A percentile compares a stretch with the other conserved stretches of the same genome.
Conservation (phyloP, 2,113 vertebrate genomes). For the Morone saxatilis region DNA sequence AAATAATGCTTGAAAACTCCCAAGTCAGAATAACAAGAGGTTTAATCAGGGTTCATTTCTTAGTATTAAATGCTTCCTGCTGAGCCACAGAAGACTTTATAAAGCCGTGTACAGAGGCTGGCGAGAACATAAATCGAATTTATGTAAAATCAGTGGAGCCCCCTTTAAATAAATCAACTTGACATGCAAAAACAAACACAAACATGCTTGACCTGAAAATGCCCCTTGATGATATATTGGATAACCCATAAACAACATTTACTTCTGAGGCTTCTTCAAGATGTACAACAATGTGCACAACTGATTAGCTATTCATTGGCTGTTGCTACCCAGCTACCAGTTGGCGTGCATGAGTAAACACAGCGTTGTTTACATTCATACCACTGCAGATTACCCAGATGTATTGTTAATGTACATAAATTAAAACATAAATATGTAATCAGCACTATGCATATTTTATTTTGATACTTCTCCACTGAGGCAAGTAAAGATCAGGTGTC, state of each 20-base stretch:
- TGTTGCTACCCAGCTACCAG: constrained; percentile 39
- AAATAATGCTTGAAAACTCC: background rate
- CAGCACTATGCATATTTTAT: constrained; percentile 35
- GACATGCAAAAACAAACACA: constrained; percentile 19
- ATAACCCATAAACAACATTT: background rate
- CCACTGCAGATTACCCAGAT: constrained; percentile 37
- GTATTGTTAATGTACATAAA: constrained; percentile 45
- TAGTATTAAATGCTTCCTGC: background rate
- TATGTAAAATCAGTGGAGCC: background rate
- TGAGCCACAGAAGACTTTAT: background rate
- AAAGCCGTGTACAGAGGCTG: background rate
- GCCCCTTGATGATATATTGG: background rate
- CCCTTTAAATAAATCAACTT: background rate
- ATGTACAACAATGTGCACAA: background rate
- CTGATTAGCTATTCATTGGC: constrained; percentile 48
- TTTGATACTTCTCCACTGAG: constrained; percentile 9
- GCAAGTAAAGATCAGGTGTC: background rate
- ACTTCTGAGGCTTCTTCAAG: background rate
- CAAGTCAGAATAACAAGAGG: background rate
- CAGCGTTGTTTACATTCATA: background rate
- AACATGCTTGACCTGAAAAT: background rate
- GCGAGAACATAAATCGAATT: background rate
- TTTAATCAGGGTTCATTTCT: too few species aligned
- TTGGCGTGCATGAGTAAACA: constrained; percentile 36
- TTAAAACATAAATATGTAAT: constrained; percentile 43